Evolutionary conservation across 2,113 vertebrate genomes (phyloP).

Genomic region (Tachysurus fulvidraco): DNA sequence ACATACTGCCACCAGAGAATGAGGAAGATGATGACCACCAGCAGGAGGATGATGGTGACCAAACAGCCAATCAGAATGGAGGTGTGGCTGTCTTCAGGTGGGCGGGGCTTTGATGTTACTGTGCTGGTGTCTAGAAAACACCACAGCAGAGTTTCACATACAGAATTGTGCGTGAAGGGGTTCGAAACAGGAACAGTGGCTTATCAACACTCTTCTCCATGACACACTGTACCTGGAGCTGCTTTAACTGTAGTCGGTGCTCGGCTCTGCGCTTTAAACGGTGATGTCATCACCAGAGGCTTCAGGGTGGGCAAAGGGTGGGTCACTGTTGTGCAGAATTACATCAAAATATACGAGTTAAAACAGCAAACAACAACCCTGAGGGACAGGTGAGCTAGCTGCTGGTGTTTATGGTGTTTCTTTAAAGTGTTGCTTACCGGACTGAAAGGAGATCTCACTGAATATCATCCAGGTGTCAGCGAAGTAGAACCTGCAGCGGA

Average conservation of each 20-base stretch:
- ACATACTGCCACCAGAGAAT: slow-evolving; percentile 91
- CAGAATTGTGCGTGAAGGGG: background rate
- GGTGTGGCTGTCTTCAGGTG: slow-evolving; percentile 73
- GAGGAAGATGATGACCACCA: slow-evolving; percentile 84
- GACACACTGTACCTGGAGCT: slow-evolving; percentile 46
- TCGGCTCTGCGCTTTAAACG: slow-evolving; percentile 16
- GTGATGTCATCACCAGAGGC: slow-evolving; percentile 58
- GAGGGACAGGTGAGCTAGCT: background rate
- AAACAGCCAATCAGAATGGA: slow-evolving; percentile 86
- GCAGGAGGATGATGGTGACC: slow-evolving; percentile 88
- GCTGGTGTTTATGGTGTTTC: background rate
- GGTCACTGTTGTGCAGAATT: slow-evolving; percentile 61
- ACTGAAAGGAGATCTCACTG: slow-evolving; percentile 90
- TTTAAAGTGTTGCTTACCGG: slow-evolving; percentile 66
- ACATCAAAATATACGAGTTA: background rate
- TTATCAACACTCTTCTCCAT: background rate
- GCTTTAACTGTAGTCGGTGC: slow-evolving; percentile 45
- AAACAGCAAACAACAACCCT: background rate
- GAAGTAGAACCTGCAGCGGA: slow-evolving; percentile 84
- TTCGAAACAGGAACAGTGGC: background rate
- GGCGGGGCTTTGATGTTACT: slow-evolving; percentile 65
- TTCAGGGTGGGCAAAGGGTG: slow-evolving; percentile 68
- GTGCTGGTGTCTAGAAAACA: slow-evolving; percentile 37
- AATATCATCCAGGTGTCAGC: slow-evolving; percentile 91
- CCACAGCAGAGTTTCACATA: background rate